Conservation (phyloP, 1,140 invertebrate genomes). For the Homarus americanus region DNA sequence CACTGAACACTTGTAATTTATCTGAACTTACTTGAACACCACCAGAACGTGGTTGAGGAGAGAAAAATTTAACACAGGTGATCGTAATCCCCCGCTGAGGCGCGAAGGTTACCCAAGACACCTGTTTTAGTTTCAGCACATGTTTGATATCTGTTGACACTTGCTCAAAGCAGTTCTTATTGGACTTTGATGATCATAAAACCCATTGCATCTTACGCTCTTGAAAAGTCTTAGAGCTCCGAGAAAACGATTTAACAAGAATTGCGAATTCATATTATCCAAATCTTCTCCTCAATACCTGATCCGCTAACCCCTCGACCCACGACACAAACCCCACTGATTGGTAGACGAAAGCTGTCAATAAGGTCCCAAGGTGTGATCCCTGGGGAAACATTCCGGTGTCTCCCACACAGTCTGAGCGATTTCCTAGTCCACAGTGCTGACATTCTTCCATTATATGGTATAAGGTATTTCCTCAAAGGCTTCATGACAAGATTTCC, state of each 20-base stretch:
- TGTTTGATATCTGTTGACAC: neutral
- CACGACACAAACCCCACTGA: neutral
- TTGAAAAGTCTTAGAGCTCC: neutral
- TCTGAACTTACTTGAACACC: neutral
- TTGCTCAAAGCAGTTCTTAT: slow-evolving; percentile 20
- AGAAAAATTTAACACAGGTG: neutral
- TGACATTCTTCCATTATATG: slow-evolving; percentile 60
- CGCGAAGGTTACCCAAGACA: slow-evolving; percentile 9
- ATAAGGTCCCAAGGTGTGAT: neutral
- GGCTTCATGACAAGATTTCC: slow-evolving; percentile 38
- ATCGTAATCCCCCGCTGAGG: neutral
- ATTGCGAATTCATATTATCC: slow-evolving; percentile 1
- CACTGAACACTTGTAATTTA: neutral
- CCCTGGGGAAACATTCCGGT: slow-evolving; percentile 6
- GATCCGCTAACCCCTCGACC: neutral
- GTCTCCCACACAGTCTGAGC: slow-evolving; percentile 20
- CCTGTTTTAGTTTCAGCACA: neutral
- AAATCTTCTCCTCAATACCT: neutral
- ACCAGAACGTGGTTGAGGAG: neutral
- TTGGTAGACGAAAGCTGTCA: neutral
- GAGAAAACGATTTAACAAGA: neutral
- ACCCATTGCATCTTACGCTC: neutral
- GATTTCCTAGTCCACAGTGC: slow-evolving; percentile 36
- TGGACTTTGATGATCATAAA: neutral
- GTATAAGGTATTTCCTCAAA: slow-evolving; percentile 53